Evolutionary conservation across 2,113 vertebrate species (phyloP).

Genomic region (Leptodactylus fuscus): DNA sequence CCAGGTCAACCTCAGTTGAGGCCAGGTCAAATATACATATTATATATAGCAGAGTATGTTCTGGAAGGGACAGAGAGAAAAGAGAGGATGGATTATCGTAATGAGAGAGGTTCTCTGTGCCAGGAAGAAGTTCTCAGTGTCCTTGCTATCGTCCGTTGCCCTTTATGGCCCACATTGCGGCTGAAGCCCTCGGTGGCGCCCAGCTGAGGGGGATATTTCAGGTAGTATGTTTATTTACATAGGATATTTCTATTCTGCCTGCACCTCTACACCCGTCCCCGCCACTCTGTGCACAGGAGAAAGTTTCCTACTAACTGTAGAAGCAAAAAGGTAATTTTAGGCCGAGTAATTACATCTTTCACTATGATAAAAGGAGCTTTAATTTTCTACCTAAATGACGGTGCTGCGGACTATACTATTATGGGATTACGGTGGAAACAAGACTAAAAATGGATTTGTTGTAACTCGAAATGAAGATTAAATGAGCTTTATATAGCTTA

Average conservation of each 20-base stretch:
- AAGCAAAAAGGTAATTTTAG: conserved; percentile 44
- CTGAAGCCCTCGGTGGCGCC: background rate
- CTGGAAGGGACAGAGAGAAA: background rate
- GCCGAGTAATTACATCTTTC: conserved; percentile 45
- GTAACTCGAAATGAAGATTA: background rate
- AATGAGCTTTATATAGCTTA: background rate
- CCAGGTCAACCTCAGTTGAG: background rate
- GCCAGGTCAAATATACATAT: background rate
- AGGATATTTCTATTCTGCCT: conserved; percentile 31
- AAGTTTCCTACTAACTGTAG: conserved; percentile 23
- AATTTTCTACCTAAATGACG: conserved; percentile 54
- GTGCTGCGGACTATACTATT: conserved; percentile 37
- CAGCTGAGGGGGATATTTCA: conserved; percentile 5
- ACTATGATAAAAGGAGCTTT: conserved; percentile 51
- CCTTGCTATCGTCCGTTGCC: background rate
- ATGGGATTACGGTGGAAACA: conserved; percentile 18
- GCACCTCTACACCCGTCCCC: background rate
- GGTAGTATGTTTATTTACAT: conserved; percentile 22
- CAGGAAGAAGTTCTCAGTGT: background rate
- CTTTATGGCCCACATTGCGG: background rate
- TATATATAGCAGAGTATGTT: background rate
- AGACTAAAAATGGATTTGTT: conserved; percentile 5
- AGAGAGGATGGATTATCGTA: background rate
- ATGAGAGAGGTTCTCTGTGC: background rate
- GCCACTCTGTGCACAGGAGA: background rate